Conservation (phyloP, 2,888 invertebrate species). For the Phoenoteleia sp. region DNA sequence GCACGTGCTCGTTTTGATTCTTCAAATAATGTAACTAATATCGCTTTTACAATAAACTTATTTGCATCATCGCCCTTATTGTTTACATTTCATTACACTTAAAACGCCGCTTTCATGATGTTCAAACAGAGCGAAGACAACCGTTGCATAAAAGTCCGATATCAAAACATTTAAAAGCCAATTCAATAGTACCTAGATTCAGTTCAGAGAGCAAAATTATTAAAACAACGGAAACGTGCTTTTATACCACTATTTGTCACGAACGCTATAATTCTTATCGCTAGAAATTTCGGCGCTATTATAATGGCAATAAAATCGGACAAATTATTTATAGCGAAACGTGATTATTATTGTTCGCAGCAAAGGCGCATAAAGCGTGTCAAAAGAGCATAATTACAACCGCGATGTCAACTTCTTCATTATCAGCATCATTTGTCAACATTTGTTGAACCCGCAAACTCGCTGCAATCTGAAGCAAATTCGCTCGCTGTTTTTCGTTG, state of each 20-base stretch:
- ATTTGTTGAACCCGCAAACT: neutral
- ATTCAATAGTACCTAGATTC: conserved; percentile 14
- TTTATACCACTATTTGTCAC: conserved; percentile 14
- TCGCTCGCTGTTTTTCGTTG: no score
- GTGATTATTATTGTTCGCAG: conserved; percentile 15
- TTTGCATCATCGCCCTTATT: neutral
- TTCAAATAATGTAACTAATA: neutral
- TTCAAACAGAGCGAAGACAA: neutral
- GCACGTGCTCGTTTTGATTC: neutral
- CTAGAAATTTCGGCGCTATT: conserved; percentile 18
- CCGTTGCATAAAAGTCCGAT: conserved; percentile 1
- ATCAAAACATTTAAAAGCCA: conserved; percentile 18
- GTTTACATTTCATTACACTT: conserved; percentile 18
- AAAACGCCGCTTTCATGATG: neutral
- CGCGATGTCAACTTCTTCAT: neutral
- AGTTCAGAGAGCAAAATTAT: conserved; percentile 9
- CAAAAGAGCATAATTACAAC: neutral
- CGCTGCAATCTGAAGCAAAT: neutral
- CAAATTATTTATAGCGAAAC: conserved; percentile 4
- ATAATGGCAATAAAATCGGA: conserved; percentile 20
- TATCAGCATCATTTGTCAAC: conserved; percentile 5
- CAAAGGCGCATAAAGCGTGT: conserved; percentile 23
- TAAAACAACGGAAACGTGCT: conserved; percentile 23
- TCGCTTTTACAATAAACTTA: neutral
- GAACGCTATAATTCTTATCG: conserved; percentile 9